Percentiles rank a stretch among this genome's conserved stretches.
phyloP scores from a whole-genome alignment of 2,113 vertebrate genomes.

The Pseudolaguvia tuberculata region DNA sequence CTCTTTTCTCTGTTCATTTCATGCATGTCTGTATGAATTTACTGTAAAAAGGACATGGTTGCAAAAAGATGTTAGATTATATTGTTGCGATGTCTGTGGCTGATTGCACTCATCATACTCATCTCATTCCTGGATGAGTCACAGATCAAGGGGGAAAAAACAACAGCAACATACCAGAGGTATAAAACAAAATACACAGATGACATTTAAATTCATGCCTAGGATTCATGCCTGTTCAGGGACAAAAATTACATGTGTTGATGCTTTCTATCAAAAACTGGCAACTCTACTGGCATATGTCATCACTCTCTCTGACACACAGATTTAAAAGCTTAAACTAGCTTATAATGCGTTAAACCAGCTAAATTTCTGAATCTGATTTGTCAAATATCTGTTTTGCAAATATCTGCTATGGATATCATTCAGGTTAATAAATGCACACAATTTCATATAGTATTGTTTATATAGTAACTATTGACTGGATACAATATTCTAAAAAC shows the following conservation, averaged over 20 bases:
- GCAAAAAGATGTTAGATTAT: constrained; percentile 28
- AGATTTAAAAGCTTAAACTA: not conserved
- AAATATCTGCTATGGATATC: not conserved
- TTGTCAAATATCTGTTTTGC: not conserved
- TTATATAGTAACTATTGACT: not conserved
- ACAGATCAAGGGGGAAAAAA: constrained; percentile 3
- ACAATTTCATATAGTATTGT: not conserved
- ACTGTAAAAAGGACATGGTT: not conserved
- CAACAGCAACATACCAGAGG: constrained; percentile 3
- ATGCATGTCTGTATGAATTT: not conserved
- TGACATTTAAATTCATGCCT: not conserved
- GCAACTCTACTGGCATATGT: not conserved
- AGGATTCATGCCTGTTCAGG: not conserved
- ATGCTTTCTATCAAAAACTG: not conserved
- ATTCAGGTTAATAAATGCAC: not conserved
- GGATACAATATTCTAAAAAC: not conserved
- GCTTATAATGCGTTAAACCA: not conserved
- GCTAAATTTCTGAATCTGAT: no score
- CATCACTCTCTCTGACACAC: not conserved
- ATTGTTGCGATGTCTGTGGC: constrained; percentile 46
- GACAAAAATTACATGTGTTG: not conserved
- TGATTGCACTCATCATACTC: constrained; percentile 35
- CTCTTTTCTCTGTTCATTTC: not conserved
- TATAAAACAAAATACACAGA: constrained; percentile 10
- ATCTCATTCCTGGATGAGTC: constrained; percentile 24